phyloP scores from a whole-genome alignment of 1,140 invertebrate genomes.

The Drosophila aff. region DNA sequence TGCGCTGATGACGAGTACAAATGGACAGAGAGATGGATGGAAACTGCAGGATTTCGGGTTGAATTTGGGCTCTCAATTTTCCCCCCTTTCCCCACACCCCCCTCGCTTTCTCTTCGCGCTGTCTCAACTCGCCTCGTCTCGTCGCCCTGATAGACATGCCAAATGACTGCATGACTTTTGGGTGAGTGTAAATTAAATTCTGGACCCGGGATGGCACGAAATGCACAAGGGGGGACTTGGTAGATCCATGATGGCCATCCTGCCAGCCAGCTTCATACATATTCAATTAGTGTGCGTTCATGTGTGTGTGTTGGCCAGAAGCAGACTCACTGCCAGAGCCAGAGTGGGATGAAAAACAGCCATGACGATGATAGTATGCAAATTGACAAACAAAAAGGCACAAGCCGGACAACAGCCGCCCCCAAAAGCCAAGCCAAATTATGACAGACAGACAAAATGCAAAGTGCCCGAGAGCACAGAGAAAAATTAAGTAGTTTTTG shows the following conservation, averaged over 20 bases:
- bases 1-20: slow-evolving; percentile 72
- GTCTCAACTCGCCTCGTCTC: slow-evolving; percentile 28
- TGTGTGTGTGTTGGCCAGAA: slow-evolving; percentile 22
- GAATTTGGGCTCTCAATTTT: slow-evolving; percentile 22
- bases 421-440: slow-evolving; percentile 60
- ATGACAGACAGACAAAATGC: slow-evolving; percentile 74
- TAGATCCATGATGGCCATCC: slow-evolving; percentile 21
- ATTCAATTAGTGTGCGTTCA: slow-evolving; percentile 76
- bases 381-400: slow-evolving; percentile 82
- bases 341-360: slow-evolving; percentile 73
- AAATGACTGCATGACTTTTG: slow-evolving; percentile 83
- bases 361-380: slow-evolving; percentile 84
- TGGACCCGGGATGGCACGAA: slow-evolving; percentile 48
- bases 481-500: neutral
- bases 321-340: neutral
- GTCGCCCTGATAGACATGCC: slow-evolving; percentile 76
- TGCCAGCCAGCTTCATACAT: slow-evolving; percentile 76
- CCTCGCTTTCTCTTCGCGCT: neutral
- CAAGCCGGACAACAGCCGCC: slow-evolving; percentile 52
- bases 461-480: slow-evolving; percentile 44
- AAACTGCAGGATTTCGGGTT: slow-evolving; percentile 62
- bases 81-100: neutral
- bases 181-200: slow-evolving; percentile 83
- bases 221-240: slow-evolving; percentile 22
- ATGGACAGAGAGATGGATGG: slow-evolving; percentile 76